Conservation (phyloP, 2,113 vertebrate species). For the Macroglossus sobrinus region DNA sequence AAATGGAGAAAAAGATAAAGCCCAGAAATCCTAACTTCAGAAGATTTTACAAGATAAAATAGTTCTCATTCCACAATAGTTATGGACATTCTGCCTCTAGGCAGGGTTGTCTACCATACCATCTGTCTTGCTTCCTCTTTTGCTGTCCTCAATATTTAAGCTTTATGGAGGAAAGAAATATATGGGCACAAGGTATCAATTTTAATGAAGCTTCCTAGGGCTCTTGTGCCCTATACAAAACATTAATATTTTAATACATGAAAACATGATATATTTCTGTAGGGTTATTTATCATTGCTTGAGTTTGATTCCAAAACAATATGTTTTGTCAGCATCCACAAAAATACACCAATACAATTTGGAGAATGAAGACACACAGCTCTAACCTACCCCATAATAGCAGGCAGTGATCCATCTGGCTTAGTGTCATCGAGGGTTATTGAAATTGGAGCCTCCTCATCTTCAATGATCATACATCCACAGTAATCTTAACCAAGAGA, state of each 20-base stretch:
- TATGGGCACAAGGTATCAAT: background rate
- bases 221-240: background rate
- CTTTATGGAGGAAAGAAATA: background rate
- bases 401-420: conserved; percentile 91
- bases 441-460: conserved; percentile 92
- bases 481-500: conserved; percentile 87
- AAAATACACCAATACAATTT: background rate
- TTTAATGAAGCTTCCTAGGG: background rate
- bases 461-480: conserved; percentile 92
- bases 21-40: background rate
- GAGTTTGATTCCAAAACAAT: background rate
- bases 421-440: conserved; percentile 96
- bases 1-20: background rate
- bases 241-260: background rate
- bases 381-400: conserved; percentile 93
- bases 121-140: background rate
- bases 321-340: conserved; percentile 7
- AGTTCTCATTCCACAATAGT: conserved; percentile 6
- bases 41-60: background rate
- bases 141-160: background rate
- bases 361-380: background rate
- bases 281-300: background rate
- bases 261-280: conserved; percentile 18
- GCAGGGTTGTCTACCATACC: background rate
- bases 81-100: background rate